Conservation (phyloP, 2,113 vertebrate genomes). For the Sylvietta virens region DNA sequence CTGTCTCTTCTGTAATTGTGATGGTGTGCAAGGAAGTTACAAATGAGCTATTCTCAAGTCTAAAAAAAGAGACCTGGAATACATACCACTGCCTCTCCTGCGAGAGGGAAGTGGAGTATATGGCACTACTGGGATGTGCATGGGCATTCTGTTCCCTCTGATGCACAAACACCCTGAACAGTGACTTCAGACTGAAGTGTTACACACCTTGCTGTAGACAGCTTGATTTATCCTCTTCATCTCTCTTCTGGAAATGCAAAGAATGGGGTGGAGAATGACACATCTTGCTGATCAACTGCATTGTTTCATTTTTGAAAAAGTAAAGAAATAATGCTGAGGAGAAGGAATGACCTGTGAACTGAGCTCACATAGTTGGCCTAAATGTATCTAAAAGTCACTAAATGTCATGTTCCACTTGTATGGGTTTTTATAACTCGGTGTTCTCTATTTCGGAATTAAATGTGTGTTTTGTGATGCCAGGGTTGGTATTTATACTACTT, state of each 20-base stretch:
- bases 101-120: background rate
- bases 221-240: background rate
- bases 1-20: background rate
- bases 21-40: background rate
- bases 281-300: background rate
- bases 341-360: background rate
- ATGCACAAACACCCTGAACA: background rate
- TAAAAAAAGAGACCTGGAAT: background rate
- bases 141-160: background rate
- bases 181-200: background rate
- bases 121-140: background rate
- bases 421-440: background rate
- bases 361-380: background rate
- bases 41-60: background rate
- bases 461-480: background rate
- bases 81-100: background rate
- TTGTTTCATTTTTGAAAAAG: background rate
- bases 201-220: background rate
- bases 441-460: background rate
- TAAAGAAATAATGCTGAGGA: background rate
- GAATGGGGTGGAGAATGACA: background rate
- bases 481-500: background rate
- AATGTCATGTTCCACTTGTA: background rate
- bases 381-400: background rate
- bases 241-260: background rate